Base-by-base conservation (phyloP, 2,888 invertebrate species). In the Lordiphosa fenestrarum region DNA sequence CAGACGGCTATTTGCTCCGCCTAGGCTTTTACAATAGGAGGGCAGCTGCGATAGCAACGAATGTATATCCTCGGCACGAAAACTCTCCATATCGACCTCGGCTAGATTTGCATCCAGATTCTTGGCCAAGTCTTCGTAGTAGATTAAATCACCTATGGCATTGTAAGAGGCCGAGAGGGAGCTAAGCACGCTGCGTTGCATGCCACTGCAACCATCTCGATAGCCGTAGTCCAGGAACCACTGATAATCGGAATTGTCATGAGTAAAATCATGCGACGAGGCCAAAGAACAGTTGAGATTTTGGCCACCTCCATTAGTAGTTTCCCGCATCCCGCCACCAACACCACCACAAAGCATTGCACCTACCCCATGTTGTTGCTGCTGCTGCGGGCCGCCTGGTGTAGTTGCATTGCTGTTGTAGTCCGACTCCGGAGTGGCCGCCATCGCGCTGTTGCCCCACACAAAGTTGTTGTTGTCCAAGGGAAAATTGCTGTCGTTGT, bases 21-120 rank as follows among this genome's bases (percentile, higher is more conserved):
- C 89, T 83, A 90, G 66, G 52, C 87, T 90, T 90, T 91, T 93
- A 92, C 94, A 94, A 92, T 94, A 87, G 92, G 93, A 91, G 92
- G 95, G 91, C 92, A 94, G 91, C 92, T 93, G 89, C 71, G 95
- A 94, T 67, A 97, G 92, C 84, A 96, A 91, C 71, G 95, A 95
- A 87, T 96, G 95, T 80, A 97, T 97, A 87, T 97, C 97, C 90
- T 96, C 95, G 19, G 96, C 95, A 73, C 94, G 93, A 90, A 97
- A 97, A 89, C 96, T 95, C 90, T 97, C 97, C 95, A 97, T 97
- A 90, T 97, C 97, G 56, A 96, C 96, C 90, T 97, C 96, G 39
- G 97, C 97, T 84, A 97, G 92, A 90, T 97, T 97, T 65, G 96
- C 96, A 90, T 97, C 97, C 90, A 97, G 92, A 89, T 96, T 96